Conservation (phyloP, 1,140 invertebrate genomes). For the Zaprionus tsacasi region DNA sequence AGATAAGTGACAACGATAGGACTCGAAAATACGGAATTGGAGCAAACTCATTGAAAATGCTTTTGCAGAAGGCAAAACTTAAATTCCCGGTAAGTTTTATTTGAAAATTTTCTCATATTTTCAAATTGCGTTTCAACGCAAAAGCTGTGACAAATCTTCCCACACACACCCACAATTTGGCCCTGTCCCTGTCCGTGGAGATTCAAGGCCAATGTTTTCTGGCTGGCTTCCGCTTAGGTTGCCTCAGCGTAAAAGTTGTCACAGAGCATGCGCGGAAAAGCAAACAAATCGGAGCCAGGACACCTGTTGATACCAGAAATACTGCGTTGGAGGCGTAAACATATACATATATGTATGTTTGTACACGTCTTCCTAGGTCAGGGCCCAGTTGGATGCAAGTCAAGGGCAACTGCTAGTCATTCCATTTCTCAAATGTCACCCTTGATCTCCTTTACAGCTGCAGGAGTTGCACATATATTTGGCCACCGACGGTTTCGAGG, state of each 20-base stretch:
- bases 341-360: neutral
- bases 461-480: slow-evolving; percentile 84
- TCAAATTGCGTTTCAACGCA: slow-evolving; percentile 36
- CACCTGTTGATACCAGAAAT: slow-evolving; percentile 63
- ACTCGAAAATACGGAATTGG: slow-evolving; percentile 89
- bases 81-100: slow-evolving; percentile 88
- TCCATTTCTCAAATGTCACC: neutral
- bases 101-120: neutral
- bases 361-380: slow-evolving; percentile 31
- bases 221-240: slow-evolving; percentile 64
- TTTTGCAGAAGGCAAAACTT: slow-evolving; percentile 87
- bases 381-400: slow-evolving; percentile 39
- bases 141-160: neutral
- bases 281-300: slow-evolving; percentile 22
- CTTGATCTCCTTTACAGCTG: slow-evolving; percentile 51
- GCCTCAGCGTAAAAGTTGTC: slow-evolving; percentile 30
- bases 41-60: slow-evolving; percentile 87
- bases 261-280: slow-evolving; percentile 58
- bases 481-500: slow-evolving; percentile 89
- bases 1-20: slow-evolving; percentile 88
- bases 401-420: slow-evolving; percentile 45
- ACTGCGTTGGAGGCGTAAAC: slow-evolving; percentile 29
- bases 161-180: slow-evolving; percentile 29
- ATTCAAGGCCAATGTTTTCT: slow-evolving; percentile 70
- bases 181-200: slow-evolving; percentile 38